These are phyloP conservation scores for Ptychadena robeensis DNA, from an alignment of 2,797 vertebrate genomes.

Conservation along the genomic window DNA sequence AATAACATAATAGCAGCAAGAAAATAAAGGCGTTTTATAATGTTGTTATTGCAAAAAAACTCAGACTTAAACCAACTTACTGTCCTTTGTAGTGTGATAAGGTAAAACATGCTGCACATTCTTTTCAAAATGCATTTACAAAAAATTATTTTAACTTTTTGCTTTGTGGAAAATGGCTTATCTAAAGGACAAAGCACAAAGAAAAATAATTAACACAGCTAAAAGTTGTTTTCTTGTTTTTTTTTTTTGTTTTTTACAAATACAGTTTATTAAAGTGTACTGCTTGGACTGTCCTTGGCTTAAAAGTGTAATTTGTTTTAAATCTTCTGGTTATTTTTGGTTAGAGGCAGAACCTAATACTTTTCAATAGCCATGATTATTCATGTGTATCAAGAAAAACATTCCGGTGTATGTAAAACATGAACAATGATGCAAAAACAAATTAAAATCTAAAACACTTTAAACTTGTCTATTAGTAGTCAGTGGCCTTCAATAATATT, in stretches of 20 bases:
- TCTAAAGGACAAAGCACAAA: not conserved
- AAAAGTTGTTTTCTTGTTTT: not conserved
- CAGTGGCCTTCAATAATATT: no score
- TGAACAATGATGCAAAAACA: no score
- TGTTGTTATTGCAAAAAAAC: constrained; percentile 61
- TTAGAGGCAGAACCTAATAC: not conserved
- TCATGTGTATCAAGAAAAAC: not conserved
- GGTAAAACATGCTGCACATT: constrained; percentile 65
- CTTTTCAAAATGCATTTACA: not conserved
- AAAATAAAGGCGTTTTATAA: constrained; percentile 17
- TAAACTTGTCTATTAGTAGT: no score
- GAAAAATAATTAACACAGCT: not conserved
- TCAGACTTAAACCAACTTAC: constrained; percentile 64
- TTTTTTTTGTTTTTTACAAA: no score
- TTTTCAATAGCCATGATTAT: not conserved
- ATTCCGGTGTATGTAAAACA: not conserved
- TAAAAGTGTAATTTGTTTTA: not conserved
- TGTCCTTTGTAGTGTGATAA: constrained; percentile 68
- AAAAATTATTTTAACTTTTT: not conserved
- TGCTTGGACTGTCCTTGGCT: no score
- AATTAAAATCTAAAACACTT: no score
- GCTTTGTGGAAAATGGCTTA: not conserved
- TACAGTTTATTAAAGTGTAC: not conserved
- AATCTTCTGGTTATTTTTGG: not conserved
- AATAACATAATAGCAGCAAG: not conserved